Evolutionary conservation across 1,140 invertebrate species (phyloP), one percentile per base, ranked within the genome.

Genomic region (Hestina assimilis): DNA sequence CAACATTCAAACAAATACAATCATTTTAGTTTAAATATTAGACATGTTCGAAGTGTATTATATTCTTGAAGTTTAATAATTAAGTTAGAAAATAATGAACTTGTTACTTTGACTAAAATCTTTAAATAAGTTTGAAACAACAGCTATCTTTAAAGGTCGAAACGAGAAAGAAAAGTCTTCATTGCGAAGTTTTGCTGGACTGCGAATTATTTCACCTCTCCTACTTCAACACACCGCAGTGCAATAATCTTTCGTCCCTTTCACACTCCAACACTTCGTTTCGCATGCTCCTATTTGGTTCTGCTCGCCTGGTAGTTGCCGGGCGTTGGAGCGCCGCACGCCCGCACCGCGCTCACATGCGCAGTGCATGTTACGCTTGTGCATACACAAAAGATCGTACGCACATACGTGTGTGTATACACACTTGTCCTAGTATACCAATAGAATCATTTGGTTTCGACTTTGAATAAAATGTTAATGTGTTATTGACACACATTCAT

Each of bases 261-360:
- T 35, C 43, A 14, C 53, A 35, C 55, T 20, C 11, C 5, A 26
- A 12, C 35, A 19, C 45, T 17, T 59, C 61, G 41, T 70, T 69
- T 51, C 48, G 29, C 20, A 41, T 29, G 8, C 54, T 68, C 29
- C 43, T 43, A 5, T 24, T 6, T 6, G 15, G 43, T 64, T 62
- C 66, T 85, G 69, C 5, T 63, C 40, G 68, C 83, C 83, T 87
- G 76, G 83, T 87, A 80, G 35, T 79, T 78, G 68, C 76, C 75
- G 76, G 76, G 72, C 72, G 70, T 56, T 63, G 53, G 66, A 79
- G 69, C 79, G 72, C 79, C 79, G 81, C 79, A 83, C 79, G 78
- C 75, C 76, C 75, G 70, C 74, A 82, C 79, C 76, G 79, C 78
- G 74, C 77, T 77, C 76, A 87, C 81, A 83, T 84, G 77, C 79